Percentiles rank a stretch among this genome's conserved stretches.
Evolutionary conservation across 1,140 invertebrate genomes (phyloP).

Genomic region (Uloborus diversus): DNA sequence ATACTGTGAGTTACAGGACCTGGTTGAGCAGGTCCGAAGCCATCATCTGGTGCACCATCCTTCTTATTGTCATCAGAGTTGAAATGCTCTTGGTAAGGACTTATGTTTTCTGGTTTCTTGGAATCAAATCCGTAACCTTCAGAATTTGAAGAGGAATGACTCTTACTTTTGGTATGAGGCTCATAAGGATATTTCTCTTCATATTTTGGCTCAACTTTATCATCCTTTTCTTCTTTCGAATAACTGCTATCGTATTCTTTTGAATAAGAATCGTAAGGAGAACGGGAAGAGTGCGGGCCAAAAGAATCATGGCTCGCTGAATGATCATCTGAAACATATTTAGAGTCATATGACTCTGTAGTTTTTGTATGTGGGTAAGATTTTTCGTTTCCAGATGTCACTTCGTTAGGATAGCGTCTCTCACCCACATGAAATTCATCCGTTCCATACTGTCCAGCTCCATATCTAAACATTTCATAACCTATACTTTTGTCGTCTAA

Average conservation of each 20-base stretch:
- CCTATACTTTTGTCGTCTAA: neutral
- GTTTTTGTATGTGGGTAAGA: neutral
- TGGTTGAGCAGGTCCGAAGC: neutral
- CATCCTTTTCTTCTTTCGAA: neutral
- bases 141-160: neutral
- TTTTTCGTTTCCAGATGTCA: conserved; percentile 5
- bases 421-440: conserved; percentile 23
- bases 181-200: conserved; percentile 15
- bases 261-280: neutral
- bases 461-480: conserved; percentile 28
- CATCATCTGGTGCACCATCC: neutral
- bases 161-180: conserved; percentile 2
- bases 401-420: conserved; percentile 21
- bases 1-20: neutral
- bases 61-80: too few relatives aligned
- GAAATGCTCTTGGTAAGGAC: neutral
- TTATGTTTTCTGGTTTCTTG: neutral
- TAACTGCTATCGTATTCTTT: neutral
- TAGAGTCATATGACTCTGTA: neutral
- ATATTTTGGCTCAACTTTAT: neutral
- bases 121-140: neutral
- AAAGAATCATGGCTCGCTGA: neutral
- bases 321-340: neutral
- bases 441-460: conserved; percentile 17
- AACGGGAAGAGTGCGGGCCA: neutral